Conservation (phyloP, 1,140 invertebrate species). For the Penaeus japonicus region DNA sequence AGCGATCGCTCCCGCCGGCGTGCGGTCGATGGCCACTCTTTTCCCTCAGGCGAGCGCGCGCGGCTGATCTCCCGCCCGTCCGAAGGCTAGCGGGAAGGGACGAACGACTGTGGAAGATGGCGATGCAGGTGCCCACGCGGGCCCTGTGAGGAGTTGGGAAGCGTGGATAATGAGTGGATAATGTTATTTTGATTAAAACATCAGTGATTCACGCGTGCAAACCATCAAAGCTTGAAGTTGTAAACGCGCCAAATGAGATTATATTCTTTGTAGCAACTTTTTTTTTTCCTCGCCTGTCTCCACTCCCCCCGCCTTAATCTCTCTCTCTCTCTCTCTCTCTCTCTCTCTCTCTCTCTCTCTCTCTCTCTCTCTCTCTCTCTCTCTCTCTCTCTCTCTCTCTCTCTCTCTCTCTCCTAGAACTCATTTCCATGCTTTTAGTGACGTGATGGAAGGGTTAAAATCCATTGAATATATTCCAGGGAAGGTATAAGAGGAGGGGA, state of each 20-base stretch:
- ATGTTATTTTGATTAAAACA: conserved; percentile 55
- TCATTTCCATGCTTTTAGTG: too few species aligned
- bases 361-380: conserved; percentile 1
- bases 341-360: conserved; percentile 10
- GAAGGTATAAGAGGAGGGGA: too few species aligned
- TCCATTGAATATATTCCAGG: too few species aligned
- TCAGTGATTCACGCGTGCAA: conserved; percentile 19
- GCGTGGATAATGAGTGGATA: conserved; percentile 49
- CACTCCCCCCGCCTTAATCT: too few species aligned
- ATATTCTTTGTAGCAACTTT: conserved; percentile 25
- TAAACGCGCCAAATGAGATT: conserved; percentile 17
- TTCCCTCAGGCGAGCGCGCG: background rate
- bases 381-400: background rate
- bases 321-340: conserved; percentile 15
- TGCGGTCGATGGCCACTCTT: background rate
- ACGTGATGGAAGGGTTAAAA: too few species aligned
- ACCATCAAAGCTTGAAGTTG: conserved; percentile 23
- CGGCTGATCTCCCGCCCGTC: background rate
- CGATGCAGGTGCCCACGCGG: background rate
- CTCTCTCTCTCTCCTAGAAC: too few species aligned
- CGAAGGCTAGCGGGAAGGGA: background rate
- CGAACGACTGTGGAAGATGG: background rate
- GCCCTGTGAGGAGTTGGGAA: conserved; percentile 17
- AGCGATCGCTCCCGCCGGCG: background rate
- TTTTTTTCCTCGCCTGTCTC: background rate